Base-by-base conservation (phyloP, 2,113 vertebrate species). In the Sylvilagus bachmani region DNA sequence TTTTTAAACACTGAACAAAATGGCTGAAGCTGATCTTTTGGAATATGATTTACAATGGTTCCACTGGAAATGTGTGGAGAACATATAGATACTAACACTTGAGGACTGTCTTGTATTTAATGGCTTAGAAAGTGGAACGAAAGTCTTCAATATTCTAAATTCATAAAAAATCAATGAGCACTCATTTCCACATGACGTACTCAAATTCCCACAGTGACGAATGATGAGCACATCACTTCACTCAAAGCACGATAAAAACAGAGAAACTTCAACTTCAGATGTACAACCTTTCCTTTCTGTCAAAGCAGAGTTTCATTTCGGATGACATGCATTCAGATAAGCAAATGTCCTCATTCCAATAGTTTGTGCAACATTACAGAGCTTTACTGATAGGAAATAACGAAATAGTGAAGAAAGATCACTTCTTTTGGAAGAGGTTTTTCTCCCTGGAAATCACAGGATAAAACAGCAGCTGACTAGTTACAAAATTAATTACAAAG, bases 1-100 rank as follows among this genome's bases (percentile, higher is more conserved):
- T 61, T 77, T 38, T 27, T 71, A 62, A 7, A 91, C 51, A 94
- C 44, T 24, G 4, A 84, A 81, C 14, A 94, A 93, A 89, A 88
- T 86, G 7, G 3, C 19, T 27, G 17, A 9, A 73, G 1, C 7
- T 24, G n/a, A 9, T 80, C 36, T 77, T 83, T 94, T 77, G 25
- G 38, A 49, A 73, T 74, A 85, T 86, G 49, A 79, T 49, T 55
- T 85, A 33, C 36, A 8, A 0, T 71, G 81, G 13, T 62, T 84
- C 10, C 78, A 55, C 16, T 69, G 31, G 55, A 93, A 81, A 94
- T 61, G 81, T 67, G 21, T 10, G 27, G 10, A 61, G 21, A 95
- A 82, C 69, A 94, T 53, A 31, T 11, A 12, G 1, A 14, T 62
- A 66, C 16, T 61, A 29, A 62, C 22, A 64, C 16, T 24, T 83